A percentile compares a stretch with the other conserved stretches of the same genome.
These are phyloP conservation scores for Acleris holmiana DNA, from an alignment of 2,888 invertebrate genomes.

Conservation along the genomic window DNA sequence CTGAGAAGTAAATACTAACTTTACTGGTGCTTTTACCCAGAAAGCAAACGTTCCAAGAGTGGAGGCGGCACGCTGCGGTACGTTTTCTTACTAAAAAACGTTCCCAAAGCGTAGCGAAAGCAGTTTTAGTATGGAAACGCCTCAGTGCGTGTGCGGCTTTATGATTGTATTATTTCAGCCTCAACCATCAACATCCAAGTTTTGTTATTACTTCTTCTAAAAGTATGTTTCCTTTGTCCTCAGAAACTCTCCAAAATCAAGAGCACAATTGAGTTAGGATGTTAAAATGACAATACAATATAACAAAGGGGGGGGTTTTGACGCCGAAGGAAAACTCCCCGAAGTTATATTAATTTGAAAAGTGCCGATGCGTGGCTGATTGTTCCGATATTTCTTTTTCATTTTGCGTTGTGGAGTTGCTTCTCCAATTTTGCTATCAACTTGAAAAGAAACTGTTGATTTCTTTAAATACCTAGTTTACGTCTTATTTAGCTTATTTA, in stretches of 20 bases:
- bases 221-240: conserved; percentile 15
- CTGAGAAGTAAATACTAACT: too few relatives aligned
- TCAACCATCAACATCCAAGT: conserved; percentile 17
- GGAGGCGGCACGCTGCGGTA: too few relatives aligned
- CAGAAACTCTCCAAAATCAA: conserved; percentile 22
- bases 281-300: conserved; percentile 35
- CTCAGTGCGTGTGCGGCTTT: too few relatives aligned
- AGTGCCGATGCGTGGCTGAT: conserved; percentile 34
- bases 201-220: conserved; percentile 14
- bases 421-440: too few relatives aligned
- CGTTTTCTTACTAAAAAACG: too few relatives aligned
- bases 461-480: too few relatives aligned
- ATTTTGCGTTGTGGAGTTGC: conserved; percentile 13
- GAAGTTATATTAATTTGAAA: conserved; percentile 37
- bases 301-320: conserved; percentile 23
- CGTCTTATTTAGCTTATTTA: too few relatives aligned
- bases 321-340: conserved; percentile 4
- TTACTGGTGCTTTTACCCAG: too few relatives aligned
- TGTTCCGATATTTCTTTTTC: conserved; percentile 26
- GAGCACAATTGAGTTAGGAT: conserved; percentile 36
- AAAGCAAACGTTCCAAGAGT: too few relatives aligned
- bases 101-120: too few relatives aligned
- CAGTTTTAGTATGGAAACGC: too few relatives aligned
- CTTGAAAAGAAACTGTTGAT: too few relatives aligned
- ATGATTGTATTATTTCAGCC: neutral